Base-by-base conservation (phyloP, 2,888 invertebrate genomes). In the Agrochola litura region DNA sequence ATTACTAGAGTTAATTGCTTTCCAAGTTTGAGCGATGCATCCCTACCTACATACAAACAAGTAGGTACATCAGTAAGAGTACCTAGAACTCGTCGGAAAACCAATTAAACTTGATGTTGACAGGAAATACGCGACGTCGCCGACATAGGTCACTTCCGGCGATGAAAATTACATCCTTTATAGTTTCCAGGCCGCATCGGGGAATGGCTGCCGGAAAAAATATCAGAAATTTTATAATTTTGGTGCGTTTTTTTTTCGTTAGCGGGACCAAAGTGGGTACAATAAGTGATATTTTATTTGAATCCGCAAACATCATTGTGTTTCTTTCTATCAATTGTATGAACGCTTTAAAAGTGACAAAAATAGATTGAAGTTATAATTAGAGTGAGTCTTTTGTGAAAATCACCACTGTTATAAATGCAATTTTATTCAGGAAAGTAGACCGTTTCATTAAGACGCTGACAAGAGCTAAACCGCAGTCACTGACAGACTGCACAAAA, bases 51-150 rank as follows among this genome's bases (percentile, higher is more conserved):
- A 43, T 19, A 65, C 49, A 72, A 54, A 74, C 67, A 71, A 68
- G 72, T 67, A 43, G 37, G 49, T 61, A 70, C 64, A 67, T 76
- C 69, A 68, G 70, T 67, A 77, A 82, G 77, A 70, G 71, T 41
- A 68, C 54, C 37, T 67, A 82, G 70, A 77, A 81, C 66, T 76
- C 76, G 66, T 60, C 73, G 85, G 86, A 86, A 91, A 92, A 89
- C 89, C 91, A 92, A 92, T 92, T 92, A 91, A 87, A 87, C 77
- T 83, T 77, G 88, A 85, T 87, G 88, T 83, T 77, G 84, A 79
- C 88, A 87, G 90, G 89, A 91, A 89, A 85, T 84, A 76, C 84
- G 81, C 78, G 81, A 83, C 84, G 79, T 75, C 81, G 73, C 71
- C 85, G 79, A 75, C 86, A 77, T 70, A 80, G 88, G 84, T 86